Evolutionary conservation across 2,888 invertebrate species (phyloP).

Genomic region (Netelia melanura): DNA sequence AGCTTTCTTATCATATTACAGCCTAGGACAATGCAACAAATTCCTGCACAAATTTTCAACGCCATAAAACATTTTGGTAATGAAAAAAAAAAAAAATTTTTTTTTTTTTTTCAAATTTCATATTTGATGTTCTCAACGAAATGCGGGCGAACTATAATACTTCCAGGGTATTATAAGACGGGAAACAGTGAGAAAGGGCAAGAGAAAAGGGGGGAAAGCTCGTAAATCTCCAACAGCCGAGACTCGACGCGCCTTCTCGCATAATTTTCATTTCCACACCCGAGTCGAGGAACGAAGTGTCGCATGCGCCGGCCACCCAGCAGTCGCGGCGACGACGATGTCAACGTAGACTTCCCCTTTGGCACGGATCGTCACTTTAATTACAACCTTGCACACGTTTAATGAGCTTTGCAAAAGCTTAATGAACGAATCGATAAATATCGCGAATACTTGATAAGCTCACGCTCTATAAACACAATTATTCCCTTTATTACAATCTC

Average conservation of each 20-base stretch:
- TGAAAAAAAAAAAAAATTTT: constrained; percentile 50
- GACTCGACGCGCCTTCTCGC: constrained; percentile 63
- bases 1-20: too few species aligned
- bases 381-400: constrained; percentile 43
- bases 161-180: constrained; percentile 53
- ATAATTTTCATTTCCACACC: constrained; percentile 60
- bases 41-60: too few species aligned
- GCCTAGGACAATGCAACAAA: too few species aligned
- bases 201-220: constrained; percentile 19
- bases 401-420: constrained; percentile 43
- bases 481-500: neutral
- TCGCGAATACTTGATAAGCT: neutral
- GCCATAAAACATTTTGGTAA: neutral
- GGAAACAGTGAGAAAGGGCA: constrained; percentile 13
- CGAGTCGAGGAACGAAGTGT: constrained; percentile 44
- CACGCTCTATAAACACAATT: neutral
- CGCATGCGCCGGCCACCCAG: constrained; percentile 28
- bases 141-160: constrained; percentile 55
- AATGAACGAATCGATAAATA: constrained; percentile 52
- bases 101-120: constrained; percentile 22
- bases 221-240: constrained; percentile 64
- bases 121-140: constrained; percentile 62
- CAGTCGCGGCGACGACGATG: constrained; percentile 36
- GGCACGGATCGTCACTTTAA: constrained; percentile 54
- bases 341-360: constrained; percentile 33